These are phyloP conservation scores for Drosophila virilis DNA, from an alignment of 1,140 invertebrate genomes.

Conservation along the genomic window DNA sequence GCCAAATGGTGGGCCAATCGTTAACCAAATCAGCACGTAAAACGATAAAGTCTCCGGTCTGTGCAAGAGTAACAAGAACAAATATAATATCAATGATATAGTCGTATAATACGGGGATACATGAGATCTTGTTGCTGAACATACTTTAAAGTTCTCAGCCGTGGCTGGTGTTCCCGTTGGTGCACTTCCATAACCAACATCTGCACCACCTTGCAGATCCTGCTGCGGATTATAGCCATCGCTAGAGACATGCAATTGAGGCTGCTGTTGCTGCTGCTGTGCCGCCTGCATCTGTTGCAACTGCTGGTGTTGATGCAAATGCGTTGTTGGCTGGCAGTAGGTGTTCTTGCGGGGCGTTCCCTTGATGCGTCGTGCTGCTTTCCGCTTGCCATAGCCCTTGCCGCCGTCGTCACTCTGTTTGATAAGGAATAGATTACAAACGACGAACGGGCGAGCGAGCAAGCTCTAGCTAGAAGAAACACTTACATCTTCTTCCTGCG, in stretches of 20 bases:
- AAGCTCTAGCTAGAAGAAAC: conserved; percentile 6
- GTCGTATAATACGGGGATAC: too few relatives aligned
- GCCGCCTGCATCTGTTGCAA: conserved; percentile 48
- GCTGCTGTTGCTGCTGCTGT: conserved; percentile 41
- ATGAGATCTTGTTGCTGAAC: neutral
- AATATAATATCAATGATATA: neutral
- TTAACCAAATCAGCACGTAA: conserved; percentile 90
- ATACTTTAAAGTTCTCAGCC: conserved; percentile 80
- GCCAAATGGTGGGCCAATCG: conserved; percentile 93
- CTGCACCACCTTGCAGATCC: conserved; percentile 59
- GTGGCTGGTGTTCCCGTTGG: conserved; percentile 45
- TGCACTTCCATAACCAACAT: conserved; percentile 61
- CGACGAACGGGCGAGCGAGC: conserved; percentile 14
- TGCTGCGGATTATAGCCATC: conserved; percentile 77
- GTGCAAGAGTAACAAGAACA: conserved; percentile 62
- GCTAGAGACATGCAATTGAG: conserved; percentile 43
- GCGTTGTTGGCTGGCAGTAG: conserved; percentile 52
- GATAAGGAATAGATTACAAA: conserved; percentile 18
- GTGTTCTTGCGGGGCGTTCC: conserved; percentile 76
- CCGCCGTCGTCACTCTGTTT: conserved; percentile 75
- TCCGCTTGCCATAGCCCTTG: conserved; percentile 73
- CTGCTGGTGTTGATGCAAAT: conserved; percentile 57
- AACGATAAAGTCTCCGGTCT: conserved; percentile 94
- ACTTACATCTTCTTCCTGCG: conserved; percentile 86
- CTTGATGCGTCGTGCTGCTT: conserved; percentile 72